Base-by-base conservation (phyloP, 1,140 invertebrate species). In the Dufourea novaeangliae region DNA sequence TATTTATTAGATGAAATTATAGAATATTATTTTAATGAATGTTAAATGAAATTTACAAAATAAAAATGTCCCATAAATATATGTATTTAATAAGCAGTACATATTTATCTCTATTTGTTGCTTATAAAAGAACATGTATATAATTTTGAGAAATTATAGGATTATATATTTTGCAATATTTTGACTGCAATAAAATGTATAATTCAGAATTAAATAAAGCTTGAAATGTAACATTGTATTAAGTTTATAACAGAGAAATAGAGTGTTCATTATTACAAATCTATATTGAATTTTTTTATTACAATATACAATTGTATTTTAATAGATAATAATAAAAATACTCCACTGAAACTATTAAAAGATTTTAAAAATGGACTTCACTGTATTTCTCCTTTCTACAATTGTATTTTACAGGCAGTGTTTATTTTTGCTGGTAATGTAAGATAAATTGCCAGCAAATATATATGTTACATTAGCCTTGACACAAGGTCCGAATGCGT, bases 51-150 rank as follows among this genome's bases (percentile, higher is more conserved):
- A 29, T 56, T 32, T 39, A 70, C 56, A 68, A 52, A 61, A 75
- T 69, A 70, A 61, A 80, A 61, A 69, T 50, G 76, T 81, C 32
- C 32, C 22, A 37, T 59, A 59, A 72, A 64, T 78, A 66, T 25
- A 66, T 39, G 34, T 34, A 59, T 67, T 27, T 54, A 76, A 44
- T 29, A 64, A 25, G 7, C n/a, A 62, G n/a, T 41, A 27, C 2
- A 62, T 25, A 0, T 44, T 46, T 20, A 12, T 27, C 52, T 22
- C 20, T 34, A 17, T 22, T 39, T 25, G 17, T 59, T 32, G 14
- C 17, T 34, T 34, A 61, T 44, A 71, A 25, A 37, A 25, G n/a
- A 39, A 61, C 12, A 8, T 22, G 22, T 39, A 39, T 8, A 39
- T 44, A n/a, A 63, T 46, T 75, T n/a, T 68, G 34, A 69, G 20